Evolutionary conservation across 2,888 invertebrate species (phyloP).

Genomic region (Zaprionus lineosus): DNA sequence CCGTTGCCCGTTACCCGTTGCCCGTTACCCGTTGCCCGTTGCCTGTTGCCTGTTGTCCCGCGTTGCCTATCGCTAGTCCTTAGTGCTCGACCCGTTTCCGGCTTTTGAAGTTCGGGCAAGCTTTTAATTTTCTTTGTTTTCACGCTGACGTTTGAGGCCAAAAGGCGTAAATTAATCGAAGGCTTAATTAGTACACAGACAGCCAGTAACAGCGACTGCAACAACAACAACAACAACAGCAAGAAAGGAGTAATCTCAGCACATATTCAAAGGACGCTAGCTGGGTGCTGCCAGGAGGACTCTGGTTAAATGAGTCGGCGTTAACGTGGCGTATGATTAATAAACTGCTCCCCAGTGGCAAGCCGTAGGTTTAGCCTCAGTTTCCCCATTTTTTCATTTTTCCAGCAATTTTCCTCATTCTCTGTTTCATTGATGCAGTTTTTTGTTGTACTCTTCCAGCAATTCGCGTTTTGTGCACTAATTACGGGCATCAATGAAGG

Average conservation of each 20-base stretch:
- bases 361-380: constrained; percentile 8
- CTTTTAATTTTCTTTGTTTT: constrained; percentile 76
- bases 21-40: too few relatives aligned
- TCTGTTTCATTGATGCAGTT: background rate
- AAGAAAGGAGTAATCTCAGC: constrained; percentile 18
- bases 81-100: constrained; percentile 64
- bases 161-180: constrained; percentile 81
- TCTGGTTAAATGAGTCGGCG: constrained; percentile 38
- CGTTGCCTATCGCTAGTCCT: too few relatives aligned
- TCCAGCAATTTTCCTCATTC: background rate
- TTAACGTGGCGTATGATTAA: constrained; percentile 75
- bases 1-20: too few relatives aligned
- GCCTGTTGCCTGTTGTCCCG: too few relatives aligned
- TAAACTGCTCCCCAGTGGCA: constrained; percentile 68
- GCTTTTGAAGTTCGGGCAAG: constrained; percentile 78
- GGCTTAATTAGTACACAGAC: constrained; percentile 74
- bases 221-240: constrained; percentile 6
- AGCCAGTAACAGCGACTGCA: constrained; percentile 14
- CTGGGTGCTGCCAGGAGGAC: constrained; percentile 2
- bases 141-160: constrained; percentile 73
- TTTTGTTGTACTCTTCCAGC: constrained; percentile 1
- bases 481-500: constrained; percentile 73
- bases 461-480: constrained; percentile 57
- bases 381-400: constrained; percentile 14
- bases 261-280: constrained; percentile 13